phyloP scores from a whole-genome alignment of 2,113 vertebrate species.

The Uria lomvia region DNA sequence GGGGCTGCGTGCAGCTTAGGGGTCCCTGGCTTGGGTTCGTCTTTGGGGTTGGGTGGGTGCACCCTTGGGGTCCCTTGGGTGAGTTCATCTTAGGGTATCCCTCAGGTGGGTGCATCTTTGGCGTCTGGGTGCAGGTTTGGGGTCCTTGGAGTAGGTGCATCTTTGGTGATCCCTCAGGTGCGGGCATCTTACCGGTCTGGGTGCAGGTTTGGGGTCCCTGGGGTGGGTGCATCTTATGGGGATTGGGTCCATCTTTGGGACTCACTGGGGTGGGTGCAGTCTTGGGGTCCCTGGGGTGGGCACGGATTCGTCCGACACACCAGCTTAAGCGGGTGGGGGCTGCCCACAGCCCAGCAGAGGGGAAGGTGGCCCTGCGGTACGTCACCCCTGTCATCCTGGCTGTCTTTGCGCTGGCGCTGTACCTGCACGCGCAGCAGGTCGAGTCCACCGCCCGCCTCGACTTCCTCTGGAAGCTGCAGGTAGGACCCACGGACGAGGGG shows the following conservation, averaged over 20 bases:
- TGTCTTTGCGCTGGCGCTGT: constrained; percentile 91
- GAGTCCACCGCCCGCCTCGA: constrained; percentile 95
- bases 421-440: constrained; percentile 95
- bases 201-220: not conserved
- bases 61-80: not conserved
- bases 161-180: too few species aligned
- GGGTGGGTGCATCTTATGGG: too few species aligned
- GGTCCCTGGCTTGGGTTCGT: not conserved
- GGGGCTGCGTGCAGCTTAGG: not conserved
- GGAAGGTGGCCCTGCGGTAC: constrained; percentile 89
- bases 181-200: too few species aligned
- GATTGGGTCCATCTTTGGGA: not conserved
- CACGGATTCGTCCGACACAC: accelerated
- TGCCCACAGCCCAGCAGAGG: constrained; percentile 34
- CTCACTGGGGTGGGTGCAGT: not conserved
- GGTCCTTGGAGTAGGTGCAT: not conserved
- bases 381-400: constrained; percentile 93
- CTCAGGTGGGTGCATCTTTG: not conserved
- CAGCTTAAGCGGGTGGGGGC: not conserved
- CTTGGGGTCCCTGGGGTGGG: not conserved
- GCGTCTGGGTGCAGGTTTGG: too few species aligned
- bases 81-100: not conserved
- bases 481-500: not conserved
- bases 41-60: not conserved
- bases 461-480: constrained; percentile 99